Base-by-base conservation (phyloP, 2,888 invertebrate species). In the Mesochorus sp. region DNA sequence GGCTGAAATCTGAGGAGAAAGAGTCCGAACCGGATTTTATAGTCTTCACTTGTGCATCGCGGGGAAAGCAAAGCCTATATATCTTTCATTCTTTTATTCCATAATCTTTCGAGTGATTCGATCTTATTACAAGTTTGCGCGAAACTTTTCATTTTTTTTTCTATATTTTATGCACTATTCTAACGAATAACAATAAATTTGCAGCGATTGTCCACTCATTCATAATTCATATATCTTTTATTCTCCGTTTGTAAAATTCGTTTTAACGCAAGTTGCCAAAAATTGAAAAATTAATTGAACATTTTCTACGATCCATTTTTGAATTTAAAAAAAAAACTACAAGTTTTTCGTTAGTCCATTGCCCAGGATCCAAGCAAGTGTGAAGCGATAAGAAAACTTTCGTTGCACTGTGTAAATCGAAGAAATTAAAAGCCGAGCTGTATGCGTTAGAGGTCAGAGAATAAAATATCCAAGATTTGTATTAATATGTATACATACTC, bases 21-120 rank as follows among this genome's bases (percentile, higher is more conserved):
- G 88, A 88, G 87, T 88, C 84, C 84, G 83, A 87, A 87, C 88
- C 86, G 86, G 85, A 85, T 87, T 87, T 86, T 72, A 42, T 75
- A 64, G 85, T 87, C 87, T 86, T 87, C 83, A 84, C 86, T 86
- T 83, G 85, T 37, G 37, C 8, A 10, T 6, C 2, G 8, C 82
- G 81, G 87, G 85, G 85, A 85, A 84, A 86, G 86, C 85, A 87
- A 83, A 82, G 81, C 82, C 80, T 81, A 6, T 2, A 12, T 14
- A 53, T 67, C 73, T 77, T 70, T 53, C 73, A n/a, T 70, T 39
- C 21, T 78, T 67, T 17, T 62, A 19, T 67, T 57, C 75, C 55
- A 71, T 76, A 67, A 71, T 80, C 28, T 55, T 37, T 51, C 37
- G 51, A 67, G 76, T 66, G 34, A 61, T 24, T 71, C 70, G 44